Evolutionary conservation across 1,140 invertebrate species (phyloP).

Genomic region (Anoplolepis gracilipes): DNA sequence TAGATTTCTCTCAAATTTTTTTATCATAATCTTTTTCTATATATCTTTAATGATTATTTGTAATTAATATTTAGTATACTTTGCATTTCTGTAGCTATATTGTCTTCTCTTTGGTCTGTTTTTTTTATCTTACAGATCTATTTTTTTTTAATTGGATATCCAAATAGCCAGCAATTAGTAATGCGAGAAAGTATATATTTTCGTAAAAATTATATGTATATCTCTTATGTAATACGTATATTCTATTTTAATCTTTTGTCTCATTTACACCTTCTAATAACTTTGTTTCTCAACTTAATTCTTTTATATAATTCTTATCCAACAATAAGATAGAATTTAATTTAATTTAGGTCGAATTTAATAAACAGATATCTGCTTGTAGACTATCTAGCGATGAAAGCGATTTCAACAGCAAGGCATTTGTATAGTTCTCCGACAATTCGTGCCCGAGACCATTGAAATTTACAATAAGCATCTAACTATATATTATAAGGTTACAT

Average conservation of each 20-base stretch:
- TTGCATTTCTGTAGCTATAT: not conserved
- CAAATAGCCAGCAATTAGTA: not conserved
- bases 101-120: not conserved
- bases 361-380: not conserved
- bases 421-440: slow-evolving; percentile 15
- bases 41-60: not conserved
- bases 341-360: slow-evolving; percentile 14
- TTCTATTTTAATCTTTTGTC: not conserved
- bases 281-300: not conserved
- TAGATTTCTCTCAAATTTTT: not conserved
- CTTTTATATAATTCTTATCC: not conserved
- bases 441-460: slow-evolving; percentile 21
- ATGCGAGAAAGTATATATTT: not conserved
- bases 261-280: not conserved
- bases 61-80: not conserved
- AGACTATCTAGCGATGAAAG: not conserved
- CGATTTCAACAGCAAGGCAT: slow-evolving; percentile 34
- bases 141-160: not conserved
- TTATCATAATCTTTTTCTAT: not conserved
- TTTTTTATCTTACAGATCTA: not conserved
- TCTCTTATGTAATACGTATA: not conserved
- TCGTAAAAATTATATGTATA: not conserved
- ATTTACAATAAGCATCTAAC: slow-evolving; percentile 22
- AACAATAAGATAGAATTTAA: not conserved
- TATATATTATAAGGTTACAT: slow-evolving; percentile 58